A percentile compares a stretch with the other conserved stretches of the same genome.
phyloP scores from a whole-genome alignment of 2,888 invertebrate genomes.

The Silvanus unidentatus region DNA sequence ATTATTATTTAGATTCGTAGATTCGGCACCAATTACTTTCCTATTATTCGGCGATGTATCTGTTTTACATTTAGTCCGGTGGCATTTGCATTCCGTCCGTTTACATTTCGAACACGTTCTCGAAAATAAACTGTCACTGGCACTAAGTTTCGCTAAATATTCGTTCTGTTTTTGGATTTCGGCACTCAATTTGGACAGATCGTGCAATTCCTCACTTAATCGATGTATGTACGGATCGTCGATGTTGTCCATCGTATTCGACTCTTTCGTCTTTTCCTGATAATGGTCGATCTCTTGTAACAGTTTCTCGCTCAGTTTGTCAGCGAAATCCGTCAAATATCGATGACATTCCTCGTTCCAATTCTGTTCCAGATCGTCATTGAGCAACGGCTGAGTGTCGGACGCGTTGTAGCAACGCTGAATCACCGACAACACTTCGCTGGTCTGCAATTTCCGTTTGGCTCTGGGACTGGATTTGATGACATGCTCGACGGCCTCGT shows the following conservation, averaged over 20 bases:
- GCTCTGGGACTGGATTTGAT: constrained; percentile 57
- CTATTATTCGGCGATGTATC: constrained; percentile 29
- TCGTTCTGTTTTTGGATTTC: constrained; percentile 56
- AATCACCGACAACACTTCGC: constrained; percentile 29
- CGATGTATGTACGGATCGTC: constrained; percentile 58
- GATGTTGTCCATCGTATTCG: constrained; percentile 51
- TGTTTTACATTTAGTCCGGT: constrained; percentile 20
- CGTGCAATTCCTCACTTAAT: constrained; percentile 54
- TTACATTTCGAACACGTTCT: constrained; percentile 46
- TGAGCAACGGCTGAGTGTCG: constrained; percentile 35
- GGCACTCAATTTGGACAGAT: constrained; percentile 53
- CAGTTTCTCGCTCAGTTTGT: constrained; percentile 74
- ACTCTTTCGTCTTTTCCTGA: constrained; percentile 46
- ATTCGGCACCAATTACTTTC: constrained; percentile 9
- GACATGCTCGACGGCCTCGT: constrained; percentile 63
- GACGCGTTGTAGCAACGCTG: constrained; percentile 27
- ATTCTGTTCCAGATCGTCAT: constrained; percentile 19
- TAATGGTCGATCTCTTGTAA: constrained; percentile 68
- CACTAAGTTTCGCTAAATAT: constrained; percentile 53
- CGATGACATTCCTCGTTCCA: constrained; percentile 64
- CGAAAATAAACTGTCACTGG: constrained; percentile 41
- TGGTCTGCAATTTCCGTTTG: constrained; percentile 27
- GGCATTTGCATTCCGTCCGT: constrained; percentile 43
- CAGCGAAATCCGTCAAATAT: constrained; percentile 73
- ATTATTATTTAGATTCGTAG: constrained; percentile 13